These are phyloP conservation scores for Sebastes melanostomus DNA, from an alignment of 2,797 vertebrate species.

Conservation along the genomic window DNA sequence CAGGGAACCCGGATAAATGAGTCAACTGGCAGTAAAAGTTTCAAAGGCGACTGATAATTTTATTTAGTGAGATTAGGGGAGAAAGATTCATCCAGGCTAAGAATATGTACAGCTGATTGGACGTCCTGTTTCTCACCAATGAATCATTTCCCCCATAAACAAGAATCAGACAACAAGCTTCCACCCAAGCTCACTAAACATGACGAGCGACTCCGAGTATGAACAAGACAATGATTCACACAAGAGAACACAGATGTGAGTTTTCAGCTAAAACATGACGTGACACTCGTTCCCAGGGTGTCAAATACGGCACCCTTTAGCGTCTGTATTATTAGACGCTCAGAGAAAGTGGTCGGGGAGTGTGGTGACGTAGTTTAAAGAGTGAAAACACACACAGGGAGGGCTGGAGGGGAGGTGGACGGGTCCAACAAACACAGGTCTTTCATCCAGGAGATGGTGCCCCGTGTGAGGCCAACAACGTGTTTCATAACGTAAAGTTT, in stretches of 20 bases:
- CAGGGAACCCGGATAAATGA: constrained; percentile 43
- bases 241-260: background rate
- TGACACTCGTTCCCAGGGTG: no score
- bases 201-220: constrained; percentile 37
- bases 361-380: no score
- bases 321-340: no score
- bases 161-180: constrained; percentile 45
- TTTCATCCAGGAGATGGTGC: no score
- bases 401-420: no score
- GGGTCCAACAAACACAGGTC: no score
- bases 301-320: no score
- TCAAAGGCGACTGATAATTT: constrained; percentile 57
- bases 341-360: no score
- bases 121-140: constrained; percentile 56
- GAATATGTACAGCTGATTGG: constrained; percentile 46
- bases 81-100: constrained; percentile 11
- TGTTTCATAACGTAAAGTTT: no score
- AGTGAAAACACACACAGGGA: no score
- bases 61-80: constrained; percentile 39
- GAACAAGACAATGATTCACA: constrained; percentile 18
- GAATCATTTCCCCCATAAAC: constrained; percentile 70
- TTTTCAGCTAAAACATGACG: background rate
- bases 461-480: no score
- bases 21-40: constrained; percentile 50
- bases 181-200: constrained; percentile 24